Evolutionary conservation across 1,140 invertebrate species (phyloP).

Genomic region (Atopsyche davidsoni): DNA sequence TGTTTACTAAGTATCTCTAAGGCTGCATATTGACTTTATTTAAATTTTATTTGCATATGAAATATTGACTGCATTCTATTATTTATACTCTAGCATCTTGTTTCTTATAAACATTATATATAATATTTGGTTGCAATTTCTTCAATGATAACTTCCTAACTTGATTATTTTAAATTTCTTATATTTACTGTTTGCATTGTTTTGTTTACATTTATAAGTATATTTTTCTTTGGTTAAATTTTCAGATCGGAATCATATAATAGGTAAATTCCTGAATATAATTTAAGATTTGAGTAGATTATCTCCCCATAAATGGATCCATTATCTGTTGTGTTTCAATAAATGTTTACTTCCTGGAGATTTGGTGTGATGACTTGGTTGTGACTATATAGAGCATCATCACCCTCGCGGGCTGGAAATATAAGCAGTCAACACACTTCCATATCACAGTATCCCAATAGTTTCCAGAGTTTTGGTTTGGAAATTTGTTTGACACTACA

Average conservation of each 20-base stretch:
- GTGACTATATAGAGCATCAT: constrained; percentile 4
- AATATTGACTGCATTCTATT: no score
- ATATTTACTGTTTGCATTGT: not conserved
- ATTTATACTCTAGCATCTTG: not conserved
- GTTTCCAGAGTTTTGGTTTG: no score
- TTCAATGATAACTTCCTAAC: not conserved
- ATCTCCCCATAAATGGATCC: constrained; percentile 18
- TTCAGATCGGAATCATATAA: constrained; percentile 53
- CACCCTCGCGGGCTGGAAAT: constrained; percentile 9
- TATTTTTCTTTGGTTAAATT: constrained; percentile 45
- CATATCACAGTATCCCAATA: no score
- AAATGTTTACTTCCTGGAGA: constrained; percentile 10
- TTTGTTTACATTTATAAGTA: not conserved
- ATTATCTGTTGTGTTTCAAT: constrained; percentile 10
- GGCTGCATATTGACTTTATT: no score
- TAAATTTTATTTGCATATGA: no score
- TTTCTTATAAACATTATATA: not conserved
- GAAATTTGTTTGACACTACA: no score
- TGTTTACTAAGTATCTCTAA: no score
- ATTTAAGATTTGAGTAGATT: constrained; percentile 16
- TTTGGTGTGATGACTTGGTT: no score
- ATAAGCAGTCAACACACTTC: constrained; percentile 29
- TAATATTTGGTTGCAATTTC: not conserved
- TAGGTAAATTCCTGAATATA: constrained; percentile 39
- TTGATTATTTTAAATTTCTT: not conserved